A percentile compares a stretch with the other conserved stretches of the same genome.
Evolutionary conservation across 2,888 invertebrate genomes (phyloP).

Genomic region (Neelides folsomi): DNA sequence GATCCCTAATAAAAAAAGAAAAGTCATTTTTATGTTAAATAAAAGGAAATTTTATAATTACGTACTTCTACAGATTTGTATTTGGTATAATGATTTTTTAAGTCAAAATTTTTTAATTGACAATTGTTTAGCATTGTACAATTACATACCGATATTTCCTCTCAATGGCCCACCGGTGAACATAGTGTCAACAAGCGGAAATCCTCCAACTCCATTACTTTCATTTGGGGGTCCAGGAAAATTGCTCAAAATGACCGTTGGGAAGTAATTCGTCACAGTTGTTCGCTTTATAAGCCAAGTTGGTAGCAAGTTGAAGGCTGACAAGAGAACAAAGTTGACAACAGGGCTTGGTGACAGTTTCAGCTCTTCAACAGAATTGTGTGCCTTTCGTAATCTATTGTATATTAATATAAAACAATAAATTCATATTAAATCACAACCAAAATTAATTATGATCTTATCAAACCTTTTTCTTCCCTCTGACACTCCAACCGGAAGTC

Average conservation of each 20-base stretch:
- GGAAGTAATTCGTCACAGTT: constrained; percentile 24
- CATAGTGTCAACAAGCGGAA: constrained; percentile 24
- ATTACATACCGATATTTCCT: constrained; percentile 23
- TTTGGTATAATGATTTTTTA: too few relatives aligned
- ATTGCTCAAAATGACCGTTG: constrained; percentile 25
- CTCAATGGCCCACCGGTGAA: constrained; percentile 28
- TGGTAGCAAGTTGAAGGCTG: constrained; percentile 26
- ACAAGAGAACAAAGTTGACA: constrained; percentile 25
- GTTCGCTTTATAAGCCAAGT: constrained; percentile 24
- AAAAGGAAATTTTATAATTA: too few relatives aligned
- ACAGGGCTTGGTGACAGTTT: constrained; percentile 24
- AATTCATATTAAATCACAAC: too few relatives aligned
- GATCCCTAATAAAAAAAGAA: constrained; percentile 15
- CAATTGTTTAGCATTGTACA: background rate
- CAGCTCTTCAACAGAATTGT: constrained; percentile 20
- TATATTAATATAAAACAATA: too few relatives aligned
- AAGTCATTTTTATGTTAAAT: background rate
- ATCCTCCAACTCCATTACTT: constrained; percentile 22
- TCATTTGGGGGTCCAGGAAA: constrained; percentile 28
- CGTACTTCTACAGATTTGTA: too few relatives aligned
- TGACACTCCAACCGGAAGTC: constrained; percentile 20
- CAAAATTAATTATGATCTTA: too few relatives aligned
- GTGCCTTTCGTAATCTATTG: constrained; percentile 14
- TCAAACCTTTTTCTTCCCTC: constrained; percentile 5
- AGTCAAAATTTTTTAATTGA: too few relatives aligned